Evolutionary conservation across 1,140 invertebrate genomes (phyloP), one percentile per base, ranked within the genome.

Genomic region (Halictus rubicundus): DNA sequence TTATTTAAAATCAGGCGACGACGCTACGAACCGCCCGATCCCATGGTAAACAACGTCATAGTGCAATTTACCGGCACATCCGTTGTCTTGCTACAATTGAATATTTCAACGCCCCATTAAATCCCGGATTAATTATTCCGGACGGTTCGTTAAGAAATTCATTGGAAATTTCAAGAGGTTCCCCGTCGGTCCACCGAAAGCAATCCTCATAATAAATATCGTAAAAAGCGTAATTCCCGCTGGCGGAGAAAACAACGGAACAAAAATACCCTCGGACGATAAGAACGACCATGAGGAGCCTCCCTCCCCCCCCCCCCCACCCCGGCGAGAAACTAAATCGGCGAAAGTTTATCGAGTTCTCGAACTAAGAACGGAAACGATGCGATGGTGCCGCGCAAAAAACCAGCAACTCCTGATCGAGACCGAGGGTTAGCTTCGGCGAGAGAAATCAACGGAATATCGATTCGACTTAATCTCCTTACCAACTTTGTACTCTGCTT

Each of bases 341-440:
- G 37, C 37, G 32, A 25, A 68, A 75, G 63, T 75, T 68, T 37
- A 57, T 75, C 63, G 46, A 68, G 73, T 64, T 68, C 23, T 19
- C n/a, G 4, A 42, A 14, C 63, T 19, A 4, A 42, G 73, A 52
- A 66, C 72, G 46, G 72, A 75, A 75, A 57, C 61, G 63, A 66
- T 39, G 72, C 49, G 49, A 52, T 52, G 21, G 27, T 25, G 14
- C 21, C n/a, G 16, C 16, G 19, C 37, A 42, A 66, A 57, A 75
- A 68, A 16, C 3, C 3, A 42, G 19, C 64, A 32, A 42, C 21
- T 9, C 1, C 12, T 39, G 49, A 59, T 27, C 23, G 10, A 21
- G 19, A 68, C 23, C 6, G 60, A 57, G 23, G 57, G 57, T 25
- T 59, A 59, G 23, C n/a, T 59, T 5, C 2, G 25, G 21, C 12